Evolutionary conservation across 2,113 vertebrate genomes (phyloP), one percentile per base, ranked within the genome.

Genomic region (Eidolon helvum): DNA sequence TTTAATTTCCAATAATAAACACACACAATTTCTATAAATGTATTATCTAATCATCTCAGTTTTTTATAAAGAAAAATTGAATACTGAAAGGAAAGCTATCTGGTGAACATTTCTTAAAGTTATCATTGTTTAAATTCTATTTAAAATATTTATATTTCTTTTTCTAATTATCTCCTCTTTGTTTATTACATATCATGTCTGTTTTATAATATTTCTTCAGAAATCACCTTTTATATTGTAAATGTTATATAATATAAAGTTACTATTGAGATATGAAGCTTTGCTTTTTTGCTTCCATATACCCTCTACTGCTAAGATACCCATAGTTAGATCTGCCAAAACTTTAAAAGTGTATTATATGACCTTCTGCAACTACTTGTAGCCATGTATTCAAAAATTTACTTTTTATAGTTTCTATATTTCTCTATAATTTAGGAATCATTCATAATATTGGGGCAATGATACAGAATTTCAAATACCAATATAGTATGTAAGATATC

Each of bases 21-120:
- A 30, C 10, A n/a, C 2, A 94, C 45, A 66, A 88, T 88, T 90
- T 95, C 83, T 96, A 48, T 0, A 87, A 97, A 97, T 92, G 68
- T 80, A 87, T 53, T 30, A 94, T 96, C 38, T 95, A 97, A 97
- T 97, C 55, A 95, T 74, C 40, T 68, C 90, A 95, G 26, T 95
- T 35, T 63, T 71, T 96, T 97, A 91, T 89, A 97, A 95, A 96
- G 16, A 59, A 0, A 90, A 28, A 57, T 82, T 96, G 75, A 79
- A 69, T 35, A 90, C 55, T 45, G 40, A 93, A 83, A 35, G 59
- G 45, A 91, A 97, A 97, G 53, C 30, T 84, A 57, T 30, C 68
- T 57, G 40, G 66, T 48, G 69, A 66, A 35, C 15, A 84, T 7
- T 95, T 74, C 12, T 21, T 72, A n/a, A 19, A 14, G 45, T 48